These are phyloP conservation scores for Myodes glareolus DNA, from an alignment of 2,113 vertebrate species.

Conservation along the genomic window DNA sequence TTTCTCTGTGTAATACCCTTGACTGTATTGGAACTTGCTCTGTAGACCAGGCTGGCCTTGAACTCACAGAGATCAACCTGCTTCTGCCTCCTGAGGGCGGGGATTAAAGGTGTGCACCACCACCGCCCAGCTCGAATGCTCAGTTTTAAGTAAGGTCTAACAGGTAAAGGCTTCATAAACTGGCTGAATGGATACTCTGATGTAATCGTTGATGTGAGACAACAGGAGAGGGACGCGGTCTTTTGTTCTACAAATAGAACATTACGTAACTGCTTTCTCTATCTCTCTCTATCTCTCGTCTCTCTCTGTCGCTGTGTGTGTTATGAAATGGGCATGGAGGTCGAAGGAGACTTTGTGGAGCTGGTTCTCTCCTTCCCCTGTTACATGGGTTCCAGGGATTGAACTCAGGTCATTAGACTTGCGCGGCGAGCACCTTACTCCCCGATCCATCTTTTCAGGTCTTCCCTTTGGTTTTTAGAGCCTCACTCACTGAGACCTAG, in stretches of 20 bases:
- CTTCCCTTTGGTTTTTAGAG: neutral
- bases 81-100: too few relatives aligned
- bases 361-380: neutral
- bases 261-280: neutral
- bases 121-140: too few relatives aligned
- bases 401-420: neutral
- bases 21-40: too few relatives aligned
- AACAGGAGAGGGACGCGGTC: fast-evolving
- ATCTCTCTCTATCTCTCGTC: neutral
- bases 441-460: neutral
- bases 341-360: neutral
- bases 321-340: neutral
- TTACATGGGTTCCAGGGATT: neutral
- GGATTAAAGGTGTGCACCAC: too few relatives aligned
- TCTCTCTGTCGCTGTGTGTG: neutral
- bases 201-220: neutral
- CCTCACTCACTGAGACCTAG: neutral
- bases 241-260: neutral
- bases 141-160: neutral
- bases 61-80: too few relatives aligned
- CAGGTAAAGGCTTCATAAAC: fast-evolving
- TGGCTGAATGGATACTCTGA: too few relatives aligned
- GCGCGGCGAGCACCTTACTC: neutral
- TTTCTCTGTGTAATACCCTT: too few relatives aligned
- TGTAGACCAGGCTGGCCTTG: too few relatives aligned